A percentile compares a stretch with the other conserved stretches of the same genome.
Evolutionary conservation across 2,797 vertebrate species (phyloP).

Genomic region (Poecilia wingei): DNA sequence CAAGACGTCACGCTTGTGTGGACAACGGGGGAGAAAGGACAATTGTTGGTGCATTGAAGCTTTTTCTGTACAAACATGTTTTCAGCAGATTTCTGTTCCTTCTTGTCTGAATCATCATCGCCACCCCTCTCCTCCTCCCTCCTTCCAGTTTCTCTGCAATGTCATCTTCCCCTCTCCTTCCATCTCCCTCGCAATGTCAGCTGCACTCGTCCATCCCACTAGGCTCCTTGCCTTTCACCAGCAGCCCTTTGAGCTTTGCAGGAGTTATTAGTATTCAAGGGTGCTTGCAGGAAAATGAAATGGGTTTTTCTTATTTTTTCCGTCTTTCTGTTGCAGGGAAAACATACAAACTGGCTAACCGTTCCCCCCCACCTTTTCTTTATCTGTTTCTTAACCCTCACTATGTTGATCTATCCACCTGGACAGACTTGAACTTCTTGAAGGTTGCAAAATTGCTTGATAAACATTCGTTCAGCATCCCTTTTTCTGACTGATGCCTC

Average conservation of each 20-base stretch:
- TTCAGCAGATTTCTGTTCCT: constrained; percentile 59
- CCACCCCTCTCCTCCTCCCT: constrained; percentile 9
- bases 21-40: constrained; percentile 24
- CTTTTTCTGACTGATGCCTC: constrained; percentile 53
- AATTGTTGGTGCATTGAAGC: constrained; percentile 18
- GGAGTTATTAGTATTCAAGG: constrained; percentile 75
- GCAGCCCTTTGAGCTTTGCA: constrained; percentile 69
- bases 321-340: constrained; percentile 2
- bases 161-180: constrained; percentile 67
- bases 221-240: constrained; percentile 60
- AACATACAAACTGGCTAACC: constrained; percentile 34
- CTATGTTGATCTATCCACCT: constrained; percentile 32
- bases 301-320: constrained; percentile 38
- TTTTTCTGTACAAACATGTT: constrained; percentile 59
- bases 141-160: constrained; percentile 60
- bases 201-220: constrained; percentile 69
- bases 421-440: constrained; percentile 39
- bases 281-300: constrained; percentile 70
- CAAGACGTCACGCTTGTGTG: constrained; percentile 14
- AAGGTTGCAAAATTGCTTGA: constrained; percentile 33
- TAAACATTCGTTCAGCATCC: constrained; percentile 46
- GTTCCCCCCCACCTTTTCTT: constrained; percentile 8
- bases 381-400: constrained; percentile 11
- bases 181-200: constrained; percentile 70
- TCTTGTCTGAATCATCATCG: constrained; percentile 46